Base-by-base conservation (phyloP, 2,888 invertebrate genomes). In the Xestia rhomboidea region DNA sequence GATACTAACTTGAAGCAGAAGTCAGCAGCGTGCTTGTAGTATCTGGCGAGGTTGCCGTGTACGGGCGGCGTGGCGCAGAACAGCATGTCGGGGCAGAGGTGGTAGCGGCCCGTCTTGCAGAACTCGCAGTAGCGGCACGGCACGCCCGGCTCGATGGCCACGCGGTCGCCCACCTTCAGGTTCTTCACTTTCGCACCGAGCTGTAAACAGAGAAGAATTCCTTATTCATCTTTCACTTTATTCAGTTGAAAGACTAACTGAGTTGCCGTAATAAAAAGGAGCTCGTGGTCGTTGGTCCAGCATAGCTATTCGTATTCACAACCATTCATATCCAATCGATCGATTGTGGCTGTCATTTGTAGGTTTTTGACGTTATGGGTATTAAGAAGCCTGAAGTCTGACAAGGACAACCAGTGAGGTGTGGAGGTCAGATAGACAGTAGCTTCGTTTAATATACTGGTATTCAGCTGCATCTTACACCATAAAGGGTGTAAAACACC, bases 41-140 rank as follows among this genome's bases (percentile, higher is more conserved):
- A 99, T 90, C 98, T 97, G 68, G 98, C 97, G 44, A 99, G 97
- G 93, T 98, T 99, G 74, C 99, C 99, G 96, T 99, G 98, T 73
- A 97, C 96, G 0, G 99, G 99, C 1, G 99, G 99, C 0, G 99
- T 99, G n/a, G 99, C 99, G 94, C 99, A 99, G 96, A 99, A 99
- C 74, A 97, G 92, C 94, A 99, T 98, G 74, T 98, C 98, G 0
- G 97, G 97, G 88, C 99, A 99, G 64, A 99, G 97, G 95, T 99
- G 99, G 96, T 99, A 99, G 79, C 97, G 97, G 62, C 99, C 99
- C 0, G 96, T 97, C 95, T 99, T 99, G 96, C 99, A 99, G 93
- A 97, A 98, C 64, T 97, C 97, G 93, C 99, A 99, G 73, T 95
- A 95, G 74, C 99, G 97, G 91, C 99, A 99, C 5, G 98, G 98